Percentiles rank a stretch among this genome's conserved stretches.
These are phyloP conservation scores for Sander lucioperca DNA, from an alignment of 2,113 vertebrate species.

Conservation along the genomic window DNA sequence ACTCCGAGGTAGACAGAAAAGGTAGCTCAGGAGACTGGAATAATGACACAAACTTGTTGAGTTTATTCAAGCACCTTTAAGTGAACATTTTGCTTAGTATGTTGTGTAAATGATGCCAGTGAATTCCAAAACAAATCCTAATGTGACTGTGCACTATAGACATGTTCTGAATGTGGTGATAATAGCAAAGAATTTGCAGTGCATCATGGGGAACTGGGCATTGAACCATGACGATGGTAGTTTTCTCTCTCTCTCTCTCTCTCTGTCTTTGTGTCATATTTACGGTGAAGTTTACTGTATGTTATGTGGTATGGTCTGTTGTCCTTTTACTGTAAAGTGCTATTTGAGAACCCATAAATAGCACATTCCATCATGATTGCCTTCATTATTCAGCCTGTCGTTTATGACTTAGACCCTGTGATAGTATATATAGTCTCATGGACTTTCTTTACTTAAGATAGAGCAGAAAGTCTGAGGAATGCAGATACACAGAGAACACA, in stretches of 20 bases:
- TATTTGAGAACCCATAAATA: not conserved
- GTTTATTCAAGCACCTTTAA: not conserved
- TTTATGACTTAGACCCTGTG: not conserved
- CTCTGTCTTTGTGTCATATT: not conserved
- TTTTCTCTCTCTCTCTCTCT: not conserved
- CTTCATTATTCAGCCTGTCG: not conserved
- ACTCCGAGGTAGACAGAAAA: not conserved
- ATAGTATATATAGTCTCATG: not conserved
- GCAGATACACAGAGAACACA: slow-evolving; percentile 3
- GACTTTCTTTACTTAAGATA: slow-evolving; percentile 8
- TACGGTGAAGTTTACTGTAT: not conserved
- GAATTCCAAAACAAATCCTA: not conserved
- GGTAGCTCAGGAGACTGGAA: too few relatives aligned
- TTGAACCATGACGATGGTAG: not conserved
- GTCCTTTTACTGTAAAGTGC: not conserved
- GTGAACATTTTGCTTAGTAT: not conserved
- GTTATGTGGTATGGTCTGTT: not conserved
- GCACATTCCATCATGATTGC: not conserved
- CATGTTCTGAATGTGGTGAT: not conserved
- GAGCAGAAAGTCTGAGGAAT: slow-evolving; percentile 7
- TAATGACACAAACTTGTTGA: not conserved
- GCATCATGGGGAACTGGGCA: not conserved
- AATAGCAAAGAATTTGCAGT: slow-evolving; percentile 1
- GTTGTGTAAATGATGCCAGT: not conserved
- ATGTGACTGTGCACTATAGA: not conserved